Evolutionary conservation across 2,113 vertebrate species (phyloP).

Genomic region (Strix uralensis): DNA sequence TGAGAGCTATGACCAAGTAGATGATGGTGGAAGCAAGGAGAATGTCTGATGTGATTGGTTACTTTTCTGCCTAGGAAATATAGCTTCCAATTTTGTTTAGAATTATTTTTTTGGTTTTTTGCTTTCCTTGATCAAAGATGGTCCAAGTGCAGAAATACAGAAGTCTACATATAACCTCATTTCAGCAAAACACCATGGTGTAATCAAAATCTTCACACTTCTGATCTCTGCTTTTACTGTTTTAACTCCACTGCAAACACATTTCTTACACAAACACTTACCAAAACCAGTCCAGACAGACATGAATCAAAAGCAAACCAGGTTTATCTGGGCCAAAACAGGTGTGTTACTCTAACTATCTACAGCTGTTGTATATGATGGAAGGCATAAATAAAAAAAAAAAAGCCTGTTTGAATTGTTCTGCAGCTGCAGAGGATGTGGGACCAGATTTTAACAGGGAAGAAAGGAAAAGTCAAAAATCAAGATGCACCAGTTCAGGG

Average conservation of each 20-base stretch:
- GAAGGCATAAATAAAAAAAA: neutral
- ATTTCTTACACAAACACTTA: neutral
- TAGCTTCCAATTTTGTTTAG: neutral
- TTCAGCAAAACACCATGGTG: neutral
- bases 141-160: neutral
- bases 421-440: slow-evolving; percentile 57
- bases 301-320: neutral
- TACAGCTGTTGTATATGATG: neutral
- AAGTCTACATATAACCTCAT: neutral
- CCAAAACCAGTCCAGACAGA: neutral
- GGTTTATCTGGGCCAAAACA: neutral
- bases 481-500: neutral
- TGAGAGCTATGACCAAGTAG: neutral
- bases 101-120: neutral
- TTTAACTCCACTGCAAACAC: neutral
- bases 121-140: neutral
- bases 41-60: neutral
- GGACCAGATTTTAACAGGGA: neutral
- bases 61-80: neutral
- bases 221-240: neutral
- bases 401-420: neutral
- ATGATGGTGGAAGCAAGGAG: neutral
- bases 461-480: neutral
- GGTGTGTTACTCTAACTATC: slow-evolving; percentile 17
- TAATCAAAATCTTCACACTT: neutral